These are phyloP conservation scores for Urocyon cinereoargenteus DNA, from an alignment of 2,797 vertebrate genomes.

Conservation along the genomic window DNA sequence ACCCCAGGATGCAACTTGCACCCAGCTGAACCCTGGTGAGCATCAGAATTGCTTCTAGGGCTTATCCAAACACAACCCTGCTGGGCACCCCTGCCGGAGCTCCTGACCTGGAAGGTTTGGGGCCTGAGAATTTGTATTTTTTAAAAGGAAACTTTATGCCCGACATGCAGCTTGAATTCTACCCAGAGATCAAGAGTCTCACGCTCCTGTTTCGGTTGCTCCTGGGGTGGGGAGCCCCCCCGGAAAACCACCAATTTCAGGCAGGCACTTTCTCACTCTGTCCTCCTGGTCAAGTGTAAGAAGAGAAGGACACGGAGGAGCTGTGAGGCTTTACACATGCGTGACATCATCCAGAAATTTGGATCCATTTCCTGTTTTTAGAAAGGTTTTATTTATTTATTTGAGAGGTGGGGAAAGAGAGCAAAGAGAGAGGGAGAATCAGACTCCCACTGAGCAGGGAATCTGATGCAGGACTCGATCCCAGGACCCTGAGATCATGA, in stretches of 20 bases:
- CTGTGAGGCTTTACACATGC: neutral
- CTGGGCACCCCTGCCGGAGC: accelerated
- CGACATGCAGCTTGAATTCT: neutral
- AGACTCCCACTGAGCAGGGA: no score
- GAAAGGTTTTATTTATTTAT: no score
- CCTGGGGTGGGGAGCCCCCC: neutral
- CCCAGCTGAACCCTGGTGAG: neutral
- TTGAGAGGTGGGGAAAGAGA: no score
- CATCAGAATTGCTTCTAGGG: neutral
- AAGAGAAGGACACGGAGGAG: neutral
- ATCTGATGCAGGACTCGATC: no score
- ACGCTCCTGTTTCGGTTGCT: neutral
- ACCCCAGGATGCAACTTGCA: accelerated
- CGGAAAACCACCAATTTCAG: neutral
- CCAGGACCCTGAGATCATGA: no score
- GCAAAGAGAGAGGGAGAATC: no score
- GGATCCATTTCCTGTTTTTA: neutral
- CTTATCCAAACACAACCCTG: neutral
- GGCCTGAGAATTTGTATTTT: neutral
- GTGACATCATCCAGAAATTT: neutral
- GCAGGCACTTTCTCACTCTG: neutral
- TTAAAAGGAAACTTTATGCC: neutral
- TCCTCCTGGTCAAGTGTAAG: neutral
- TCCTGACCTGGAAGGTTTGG: neutral
- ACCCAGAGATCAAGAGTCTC: accelerated